Conservation (phyloP, 2,797 vertebrate species). For the Pseudotriccus pelzelni region DNA sequence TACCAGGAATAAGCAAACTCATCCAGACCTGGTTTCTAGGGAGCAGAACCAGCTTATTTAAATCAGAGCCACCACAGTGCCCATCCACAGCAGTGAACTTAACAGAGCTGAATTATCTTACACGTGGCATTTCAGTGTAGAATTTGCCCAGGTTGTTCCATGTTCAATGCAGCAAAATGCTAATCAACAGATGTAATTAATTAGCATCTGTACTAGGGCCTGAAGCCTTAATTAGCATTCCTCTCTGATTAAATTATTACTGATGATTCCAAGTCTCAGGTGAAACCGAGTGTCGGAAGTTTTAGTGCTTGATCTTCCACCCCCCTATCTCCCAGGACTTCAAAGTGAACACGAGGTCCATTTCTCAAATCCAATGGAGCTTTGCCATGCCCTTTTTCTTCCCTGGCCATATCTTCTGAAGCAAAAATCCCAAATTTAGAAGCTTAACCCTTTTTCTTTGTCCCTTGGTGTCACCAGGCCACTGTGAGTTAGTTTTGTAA, state of each 20-base stretch:
- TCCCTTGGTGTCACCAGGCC: not conserved
- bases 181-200: conserved; percentile 53
- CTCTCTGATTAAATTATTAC: conserved; percentile 59
- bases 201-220: conserved; percentile 24
- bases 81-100: not conserved
- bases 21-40: fast-evolving
- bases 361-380: conserved; percentile 8
- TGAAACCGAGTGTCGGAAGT: conserved; percentile 37
- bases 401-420: not conserved
- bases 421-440: not conserved
- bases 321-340: conserved; percentile 63
- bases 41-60: not conserved
- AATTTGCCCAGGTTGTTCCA: not conserved
- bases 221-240: conserved; percentile 60
- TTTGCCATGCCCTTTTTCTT: conserved; percentile 1
- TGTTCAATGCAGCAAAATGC: conserved; percentile 48
- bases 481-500: not conserved
- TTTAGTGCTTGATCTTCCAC: conserved; percentile 44
- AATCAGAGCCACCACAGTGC: not conserved
- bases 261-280: conserved; percentile 57
- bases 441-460: not conserved
- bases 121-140: not conserved
- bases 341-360: conserved; percentile 4
- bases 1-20: not conserved
- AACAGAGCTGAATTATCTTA: not conserved